phyloP scores from a whole-genome alignment of 2,888 invertebrate genomes.

The Osedax frankpressi region DNA sequence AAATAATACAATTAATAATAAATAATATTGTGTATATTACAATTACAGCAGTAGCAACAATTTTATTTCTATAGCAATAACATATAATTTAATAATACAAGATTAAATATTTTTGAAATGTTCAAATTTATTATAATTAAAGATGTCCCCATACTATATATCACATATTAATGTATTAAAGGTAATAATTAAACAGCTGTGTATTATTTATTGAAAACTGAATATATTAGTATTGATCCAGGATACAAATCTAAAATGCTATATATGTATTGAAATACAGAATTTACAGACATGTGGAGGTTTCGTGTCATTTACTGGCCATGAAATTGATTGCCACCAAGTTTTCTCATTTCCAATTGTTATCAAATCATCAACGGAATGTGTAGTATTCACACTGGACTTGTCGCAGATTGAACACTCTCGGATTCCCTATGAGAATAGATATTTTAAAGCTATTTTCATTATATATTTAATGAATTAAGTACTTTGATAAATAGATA shows the following conservation, averaged over 20 bases:
- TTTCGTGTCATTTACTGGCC: conserved; percentile 20
- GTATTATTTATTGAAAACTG: background rate
- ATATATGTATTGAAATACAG: background rate
- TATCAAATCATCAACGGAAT: conserved; percentile 20
- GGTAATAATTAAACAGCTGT: background rate
- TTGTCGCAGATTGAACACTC: conserved; percentile 25
- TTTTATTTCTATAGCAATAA: no score
- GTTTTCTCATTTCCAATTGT: conserved; percentile 22
- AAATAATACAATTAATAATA: no score
- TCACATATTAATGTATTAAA: no score
- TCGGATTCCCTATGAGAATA: conserved; percentile 9
- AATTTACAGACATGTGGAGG: background rate
- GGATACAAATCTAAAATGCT: background rate
- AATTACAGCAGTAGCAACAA: no score
- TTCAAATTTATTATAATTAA: no score
- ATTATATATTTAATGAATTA: background rate
- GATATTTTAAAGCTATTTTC: background rate
- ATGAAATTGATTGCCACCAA: conserved; percentile 27
- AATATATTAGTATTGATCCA: background rate
- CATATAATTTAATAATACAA: no score
- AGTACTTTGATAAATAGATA: background rate
- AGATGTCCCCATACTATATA: no score
- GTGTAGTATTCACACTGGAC: conserved; percentile 5
- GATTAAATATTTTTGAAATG: no score
- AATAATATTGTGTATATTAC: no score